Evolutionary conservation across 2,888 invertebrate species (phyloP).

Genomic region (Perdita meconis): DNA sequence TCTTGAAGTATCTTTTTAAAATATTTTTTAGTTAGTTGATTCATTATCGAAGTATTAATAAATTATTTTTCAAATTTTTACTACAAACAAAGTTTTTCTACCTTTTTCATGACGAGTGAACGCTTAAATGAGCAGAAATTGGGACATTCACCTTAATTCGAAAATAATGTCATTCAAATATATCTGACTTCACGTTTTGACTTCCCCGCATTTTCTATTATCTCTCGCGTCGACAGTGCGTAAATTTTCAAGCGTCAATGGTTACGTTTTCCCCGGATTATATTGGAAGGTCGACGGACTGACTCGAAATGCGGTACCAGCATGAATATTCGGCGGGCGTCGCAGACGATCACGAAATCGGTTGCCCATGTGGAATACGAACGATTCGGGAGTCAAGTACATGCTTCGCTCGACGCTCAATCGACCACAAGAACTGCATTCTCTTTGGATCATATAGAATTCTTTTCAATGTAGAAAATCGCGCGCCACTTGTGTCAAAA

Average conservation of each 20-base stretch:
- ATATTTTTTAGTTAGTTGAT: too few relatives aligned
- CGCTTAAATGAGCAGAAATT: too few relatives aligned
- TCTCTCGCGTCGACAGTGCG: not conserved
- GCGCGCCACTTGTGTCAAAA: too few relatives aligned
- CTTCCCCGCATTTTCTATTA: not conserved
- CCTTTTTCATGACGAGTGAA: too few relatives aligned
- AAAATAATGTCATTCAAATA: too few relatives aligned
- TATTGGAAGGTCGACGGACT: conserved; percentile 64
- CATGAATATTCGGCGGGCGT: conserved; percentile 66
- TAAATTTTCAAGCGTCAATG: not conserved
- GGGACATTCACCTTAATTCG: too few relatives aligned
- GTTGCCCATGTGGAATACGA: conserved; percentile 38
- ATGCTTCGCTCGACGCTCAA: not conserved
- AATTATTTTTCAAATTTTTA: too few relatives aligned
- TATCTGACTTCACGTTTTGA: too few relatives aligned
- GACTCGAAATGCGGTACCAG: conserved; percentile 62
- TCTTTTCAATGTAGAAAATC: not conserved
- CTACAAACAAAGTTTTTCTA: too few relatives aligned
- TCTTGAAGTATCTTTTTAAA: too few relatives aligned
- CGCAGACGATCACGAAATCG: conserved; percentile 53
- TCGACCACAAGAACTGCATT: not conserved
- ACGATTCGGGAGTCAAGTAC: not conserved
- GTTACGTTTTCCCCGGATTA: not conserved
- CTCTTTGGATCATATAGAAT: not conserved
- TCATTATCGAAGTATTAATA: too few relatives aligned